A percentile compares a stretch with the other conserved stretches of the same genome.
Evolutionary conservation across 2,888 invertebrate species (phyloP).

Genomic region (Buathra laborator): DNA sequence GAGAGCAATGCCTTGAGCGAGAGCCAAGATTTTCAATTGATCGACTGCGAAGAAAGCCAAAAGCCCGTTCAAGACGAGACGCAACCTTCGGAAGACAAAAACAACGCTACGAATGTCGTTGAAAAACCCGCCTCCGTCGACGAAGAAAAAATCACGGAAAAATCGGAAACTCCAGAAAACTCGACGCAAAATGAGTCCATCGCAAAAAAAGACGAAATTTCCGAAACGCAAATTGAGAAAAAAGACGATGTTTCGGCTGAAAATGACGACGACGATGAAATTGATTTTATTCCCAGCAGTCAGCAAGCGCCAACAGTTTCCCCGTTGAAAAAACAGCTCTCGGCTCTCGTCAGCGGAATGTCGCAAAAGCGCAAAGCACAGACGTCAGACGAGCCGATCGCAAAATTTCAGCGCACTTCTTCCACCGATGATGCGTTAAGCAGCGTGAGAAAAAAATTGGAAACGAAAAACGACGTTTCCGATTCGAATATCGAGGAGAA

Average conservation of each 20-base stretch:
- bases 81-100: not conserved
- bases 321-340: constrained; percentile 63
- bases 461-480: constrained; percentile 29
- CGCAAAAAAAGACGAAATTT: constrained; percentile 33
- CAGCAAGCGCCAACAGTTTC: constrained; percentile 50
- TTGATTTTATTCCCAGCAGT: constrained; percentile 65
- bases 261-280: constrained; percentile 50
- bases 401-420: constrained; percentile 65
- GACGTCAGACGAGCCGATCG: constrained; percentile 34
- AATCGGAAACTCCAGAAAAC: constrained; percentile 14
- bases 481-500: not conserved
- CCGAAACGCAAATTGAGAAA: constrained; percentile 29
- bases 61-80: constrained; percentile 25
- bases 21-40: constrained; percentile 78
- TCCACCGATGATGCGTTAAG: constrained; percentile 55
- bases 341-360: constrained; percentile 5
- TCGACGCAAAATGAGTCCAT: constrained; percentile 28
- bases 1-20: constrained; percentile 66
- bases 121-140: not conserved
- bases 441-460: constrained; percentile 41
- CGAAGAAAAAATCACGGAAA: not conserved
- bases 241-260: constrained; percentile 48
- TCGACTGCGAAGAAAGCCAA: constrained; percentile 71
- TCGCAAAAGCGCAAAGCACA: constrained; percentile 68
- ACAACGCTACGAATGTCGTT: not conserved